A percentile compares a stretch with the other conserved stretches of the same genome.
Conservation (phyloP, 2,797 vertebrate species). For the Spinibarbus caldwelli region DNA sequence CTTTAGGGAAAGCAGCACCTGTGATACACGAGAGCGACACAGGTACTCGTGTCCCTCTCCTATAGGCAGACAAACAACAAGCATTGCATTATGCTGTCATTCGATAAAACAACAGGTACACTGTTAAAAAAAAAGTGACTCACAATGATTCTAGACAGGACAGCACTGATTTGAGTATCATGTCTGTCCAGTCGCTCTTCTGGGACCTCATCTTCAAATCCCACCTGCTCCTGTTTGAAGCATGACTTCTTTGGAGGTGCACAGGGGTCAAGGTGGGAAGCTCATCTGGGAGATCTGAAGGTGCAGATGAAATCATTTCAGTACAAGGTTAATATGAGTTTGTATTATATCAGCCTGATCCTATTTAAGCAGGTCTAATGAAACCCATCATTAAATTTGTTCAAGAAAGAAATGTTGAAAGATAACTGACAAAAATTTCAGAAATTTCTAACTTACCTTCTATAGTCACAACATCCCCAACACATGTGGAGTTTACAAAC, state of each 20-base stretch:
- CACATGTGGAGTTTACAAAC: constrained; percentile 9
- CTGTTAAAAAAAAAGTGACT: constrained; percentile 52
- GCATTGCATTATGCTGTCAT: neutral
- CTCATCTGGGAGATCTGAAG: constrained; percentile 85
- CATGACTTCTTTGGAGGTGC: constrained; percentile 90
- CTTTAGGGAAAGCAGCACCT: constrained; percentile 87
- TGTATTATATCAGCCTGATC: neutral
- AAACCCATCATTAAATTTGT: neutral
- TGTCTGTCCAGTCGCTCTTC: constrained; percentile 83
- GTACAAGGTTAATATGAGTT: neutral
- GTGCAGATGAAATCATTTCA: constrained; percentile 2
- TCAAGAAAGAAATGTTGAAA: neutral
- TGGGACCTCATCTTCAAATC: constrained; percentile 84
- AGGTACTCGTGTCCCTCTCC: constrained; percentile 90
- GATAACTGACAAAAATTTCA: neutral
- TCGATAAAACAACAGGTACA: neutral
- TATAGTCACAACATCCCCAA: constrained; percentile 85
- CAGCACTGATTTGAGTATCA: constrained; percentile 90
- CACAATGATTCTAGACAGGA: constrained; percentile 93
- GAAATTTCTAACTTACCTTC: constrained; percentile 73
- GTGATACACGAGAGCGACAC: constrained; percentile 85
- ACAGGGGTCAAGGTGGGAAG: constrained; percentile 88
- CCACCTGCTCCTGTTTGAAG: constrained; percentile 77
- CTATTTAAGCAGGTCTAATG: neutral
- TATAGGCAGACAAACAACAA: constrained; percentile 61